Evolutionary conservation across 2,113 vertebrate genomes (phyloP).

Genomic region (Scytalopus superciliaris): DNA sequence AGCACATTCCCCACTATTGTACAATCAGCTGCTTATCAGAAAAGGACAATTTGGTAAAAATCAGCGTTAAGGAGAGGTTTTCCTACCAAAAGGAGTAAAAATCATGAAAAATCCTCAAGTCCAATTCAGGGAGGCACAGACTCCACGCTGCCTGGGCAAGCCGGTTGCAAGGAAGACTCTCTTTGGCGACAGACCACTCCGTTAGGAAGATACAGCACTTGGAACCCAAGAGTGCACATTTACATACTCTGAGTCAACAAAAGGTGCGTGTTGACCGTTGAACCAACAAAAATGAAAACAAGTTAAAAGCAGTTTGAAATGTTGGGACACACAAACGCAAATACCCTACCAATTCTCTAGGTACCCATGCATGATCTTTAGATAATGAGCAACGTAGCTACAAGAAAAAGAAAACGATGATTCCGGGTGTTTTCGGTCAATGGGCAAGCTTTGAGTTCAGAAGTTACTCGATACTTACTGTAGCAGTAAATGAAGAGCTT

Average conservation of each 20-base stretch:
- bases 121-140: constrained; percentile 34
- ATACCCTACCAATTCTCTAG: not conserved
- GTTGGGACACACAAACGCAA: constrained; percentile 51
- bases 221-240: constrained; percentile 48
- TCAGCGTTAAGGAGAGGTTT: not conserved
- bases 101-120: constrained; percentile 14
- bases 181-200: constrained; percentile 49
- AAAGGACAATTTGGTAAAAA: constrained; percentile 11
- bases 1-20: not conserved
- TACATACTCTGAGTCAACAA: not conserved
- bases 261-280: constrained; percentile 4
- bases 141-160: not conserved
- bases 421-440: not conserved
- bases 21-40: constrained; percentile 54
- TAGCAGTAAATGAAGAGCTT: not conserved
- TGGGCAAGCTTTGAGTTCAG: not conserved
- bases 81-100: constrained; percentile 49
- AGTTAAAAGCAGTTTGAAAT: constrained; percentile 52
- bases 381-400: not conserved
- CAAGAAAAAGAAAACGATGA: not conserved
- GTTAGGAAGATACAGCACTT: constrained; percentile 42
- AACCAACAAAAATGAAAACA: not conserved
- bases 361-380: constrained; percentile 38
- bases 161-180: constrained; percentile 45
- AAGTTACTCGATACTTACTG: not conserved